Evolutionary conservation across 2,797 vertebrate species (phyloP).

Genomic region (Limnodromus scolopaceus): DNA sequence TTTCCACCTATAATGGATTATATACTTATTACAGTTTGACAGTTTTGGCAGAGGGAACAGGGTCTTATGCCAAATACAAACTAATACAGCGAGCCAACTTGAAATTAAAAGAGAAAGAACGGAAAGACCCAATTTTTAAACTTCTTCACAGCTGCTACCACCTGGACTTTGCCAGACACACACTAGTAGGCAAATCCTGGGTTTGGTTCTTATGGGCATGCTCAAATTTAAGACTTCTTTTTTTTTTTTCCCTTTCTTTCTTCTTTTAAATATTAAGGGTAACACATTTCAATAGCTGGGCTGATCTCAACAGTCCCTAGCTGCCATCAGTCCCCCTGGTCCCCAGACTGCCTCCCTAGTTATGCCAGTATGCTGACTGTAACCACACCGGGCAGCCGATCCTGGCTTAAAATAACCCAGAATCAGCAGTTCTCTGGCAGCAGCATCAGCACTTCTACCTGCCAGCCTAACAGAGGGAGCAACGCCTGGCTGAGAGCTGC

Average conservation of each 20-base stretch:
- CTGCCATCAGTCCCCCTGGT: background rate
- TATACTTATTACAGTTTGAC: background rate
- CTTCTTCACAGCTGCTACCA: background rate
- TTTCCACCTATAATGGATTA: background rate
- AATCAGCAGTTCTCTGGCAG: conserved; percentile 42
- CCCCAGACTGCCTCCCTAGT: background rate
- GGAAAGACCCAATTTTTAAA: background rate
- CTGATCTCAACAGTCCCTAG: background rate
- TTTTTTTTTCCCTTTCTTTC: background rate
- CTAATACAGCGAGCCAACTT: background rate
- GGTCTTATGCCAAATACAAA: background rate
- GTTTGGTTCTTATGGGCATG: accelerated
- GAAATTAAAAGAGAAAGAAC: background rate
- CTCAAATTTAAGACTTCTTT: background rate
- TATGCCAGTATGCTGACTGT: background rate
- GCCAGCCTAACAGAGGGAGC: background rate
- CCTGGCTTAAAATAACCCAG: conserved; percentile 20
- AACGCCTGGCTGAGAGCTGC: background rate
- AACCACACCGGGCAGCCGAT: background rate
- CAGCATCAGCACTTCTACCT: conserved; percentile 50
- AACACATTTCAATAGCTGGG: background rate
- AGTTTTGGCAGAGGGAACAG: background rate
- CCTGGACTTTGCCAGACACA: background rate
- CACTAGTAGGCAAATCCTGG: accelerated
- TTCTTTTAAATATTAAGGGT: background rate